A percentile compares a stretch with the other conserved stretches of the same genome.
These are phyloP conservation scores for Aurelia sp. DNA, from an alignment of 30 jellyfish, hydroid and myxozoan genomes.

Conservation along the genomic window DNA sequence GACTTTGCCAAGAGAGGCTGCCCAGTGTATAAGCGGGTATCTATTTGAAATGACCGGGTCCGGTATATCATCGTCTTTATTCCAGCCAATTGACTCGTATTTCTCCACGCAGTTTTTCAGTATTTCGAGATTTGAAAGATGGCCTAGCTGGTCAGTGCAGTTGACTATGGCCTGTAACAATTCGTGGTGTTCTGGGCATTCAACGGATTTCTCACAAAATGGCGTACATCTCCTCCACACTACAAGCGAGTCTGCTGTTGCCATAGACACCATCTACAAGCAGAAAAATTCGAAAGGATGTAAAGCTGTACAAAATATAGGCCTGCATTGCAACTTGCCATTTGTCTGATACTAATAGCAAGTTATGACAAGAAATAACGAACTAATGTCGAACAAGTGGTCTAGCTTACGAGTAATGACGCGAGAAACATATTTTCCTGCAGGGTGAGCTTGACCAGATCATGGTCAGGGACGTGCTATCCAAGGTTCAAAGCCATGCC, in stretches of 20 bases:
- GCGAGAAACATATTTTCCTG: no score
- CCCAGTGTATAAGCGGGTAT: conserved; percentile 97
- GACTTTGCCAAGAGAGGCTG: conserved; percentile 96
- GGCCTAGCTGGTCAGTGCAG: conserved; percentile 98
- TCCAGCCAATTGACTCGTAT: conserved; percentile 90
- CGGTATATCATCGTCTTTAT: conserved; percentile 84
- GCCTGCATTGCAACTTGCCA: not conserved
- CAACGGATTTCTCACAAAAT: conserved; percentile 93
- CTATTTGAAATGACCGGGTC: conserved; percentile 91
- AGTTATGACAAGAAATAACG: no score
- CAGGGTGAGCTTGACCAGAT: no score
- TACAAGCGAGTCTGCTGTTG: conserved; percentile 76
- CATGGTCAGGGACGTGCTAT: no score
- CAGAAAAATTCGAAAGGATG: not conserved
- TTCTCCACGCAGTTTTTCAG: conserved; percentile 88
- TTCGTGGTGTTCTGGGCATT: conserved; percentile 98
- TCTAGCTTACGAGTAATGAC: no score
- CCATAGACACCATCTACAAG: conserved; percentile 75
- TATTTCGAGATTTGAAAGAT: conserved; percentile 86
- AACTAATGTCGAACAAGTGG: no score
- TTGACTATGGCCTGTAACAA: conserved; percentile 92
- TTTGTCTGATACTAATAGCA: no score
- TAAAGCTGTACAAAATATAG: not conserved
- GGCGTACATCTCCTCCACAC: conserved; percentile 99
- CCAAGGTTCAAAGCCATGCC: no score